Base-by-base conservation (phyloP, 2,888 invertebrate genomes). In the Oscheius sp. region DNA sequence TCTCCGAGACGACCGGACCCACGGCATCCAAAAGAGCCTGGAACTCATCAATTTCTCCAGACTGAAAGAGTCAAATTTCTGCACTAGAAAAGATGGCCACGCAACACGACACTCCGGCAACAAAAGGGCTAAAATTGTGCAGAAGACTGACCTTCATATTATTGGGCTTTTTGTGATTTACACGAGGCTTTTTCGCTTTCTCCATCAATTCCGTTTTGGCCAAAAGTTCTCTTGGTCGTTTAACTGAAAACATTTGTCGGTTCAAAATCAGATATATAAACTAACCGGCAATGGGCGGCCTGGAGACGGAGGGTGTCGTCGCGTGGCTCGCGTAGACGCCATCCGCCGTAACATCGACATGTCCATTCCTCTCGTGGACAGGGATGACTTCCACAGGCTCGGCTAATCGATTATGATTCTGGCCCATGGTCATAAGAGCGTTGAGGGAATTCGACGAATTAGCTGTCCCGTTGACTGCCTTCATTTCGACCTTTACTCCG, bases 1-100 rank as follows among this genome's bases (percentile, higher is more conserved):
- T 83, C 59, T 85, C 85, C 35, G 78, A 72, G 18, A 84, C 80
- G 13, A 84, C 78, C 0, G 81, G 81, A 16, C 76, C 77, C 2
- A 81, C 81, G 0, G 79, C 72, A 45, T 75, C 77, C 12, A 77
- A 66, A 18, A 81, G 69, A 18, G 77, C 69, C 53, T 80, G 69
- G 29, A 69, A 55, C 23, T 29, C 49, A 49, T 49, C 27, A 13
- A 49, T 61, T 41, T 12, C 29, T 64, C 46, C 64, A n/a, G 64
- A 64, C 64, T 49, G 64, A 64, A 64, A 64, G 41, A 59, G 16
- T 25, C 25, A 18, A n/a, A 18, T 49, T 49, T 49, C 49, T 49
- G 16, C 49, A 49, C 16, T 16, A 49, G 49, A 13, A 13, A 49
- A 49, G 35, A 35, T 35, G 35, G 35, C 35, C 35, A 49, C n/a